phyloP scores from a whole-genome alignment of 2,888 invertebrate genomes.

The Caenorhabditis doughertyi region DNA sequence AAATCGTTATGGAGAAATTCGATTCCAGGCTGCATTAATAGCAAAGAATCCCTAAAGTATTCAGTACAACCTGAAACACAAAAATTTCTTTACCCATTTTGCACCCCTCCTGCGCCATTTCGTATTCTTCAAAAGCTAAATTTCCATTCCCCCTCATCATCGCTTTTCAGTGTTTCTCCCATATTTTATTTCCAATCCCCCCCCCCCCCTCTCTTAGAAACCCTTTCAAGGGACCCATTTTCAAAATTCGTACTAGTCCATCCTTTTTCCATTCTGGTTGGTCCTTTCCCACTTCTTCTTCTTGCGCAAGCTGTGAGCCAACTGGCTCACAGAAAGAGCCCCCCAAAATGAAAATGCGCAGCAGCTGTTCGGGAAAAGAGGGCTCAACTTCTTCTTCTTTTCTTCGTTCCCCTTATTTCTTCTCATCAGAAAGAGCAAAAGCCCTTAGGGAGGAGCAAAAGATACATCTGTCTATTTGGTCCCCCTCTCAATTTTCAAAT shows the following conservation, averaged over 20 bases:
- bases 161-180: neutral
- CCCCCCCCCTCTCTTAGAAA: no score
- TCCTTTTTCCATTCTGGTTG: neutral
- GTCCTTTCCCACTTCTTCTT: neutral
- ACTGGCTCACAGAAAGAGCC: conserved; percentile 8
- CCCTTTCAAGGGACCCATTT: conserved; percentile 1
- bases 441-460: neutral
- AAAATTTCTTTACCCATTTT: no score
- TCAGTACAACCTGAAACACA: no score
- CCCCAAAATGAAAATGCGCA: conserved; percentile 7
- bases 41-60: no score
- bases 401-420: neutral
- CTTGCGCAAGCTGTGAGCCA: conserved; percentile 38
- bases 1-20: no score
- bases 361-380: conserved; percentile 15
- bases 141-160: neutral
- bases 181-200: conserved; percentile 17
- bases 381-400: conserved; percentile 19
- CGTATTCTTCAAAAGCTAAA: neutral
- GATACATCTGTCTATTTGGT: conserved; percentile 21
- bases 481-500: no score
- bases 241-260: conserved; percentile 19
- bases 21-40: no score
- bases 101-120: neutral
- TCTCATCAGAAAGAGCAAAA: neutral